Evolutionary conservation across 2,113 vertebrate genomes (phyloP), one percentile per base, ranked within the genome.

Genomic region (Ictalurus furcatus): DNA sequence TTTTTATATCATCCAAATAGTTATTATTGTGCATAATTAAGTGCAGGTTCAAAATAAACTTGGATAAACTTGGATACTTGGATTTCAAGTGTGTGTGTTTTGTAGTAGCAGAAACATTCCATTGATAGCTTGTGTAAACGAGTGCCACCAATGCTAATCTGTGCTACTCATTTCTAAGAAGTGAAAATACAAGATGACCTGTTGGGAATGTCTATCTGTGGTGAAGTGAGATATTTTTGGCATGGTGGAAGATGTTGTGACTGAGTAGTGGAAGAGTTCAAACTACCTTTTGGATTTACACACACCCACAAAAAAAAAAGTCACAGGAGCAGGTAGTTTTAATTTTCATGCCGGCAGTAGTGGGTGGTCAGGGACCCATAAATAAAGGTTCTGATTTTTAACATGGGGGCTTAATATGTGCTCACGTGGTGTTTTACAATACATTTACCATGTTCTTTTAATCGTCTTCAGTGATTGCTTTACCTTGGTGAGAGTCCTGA

Each of bases 31-130:
- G 30, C 17, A 21, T 76, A 1, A 44, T 23, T 25, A 40, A 25
- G 34, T 61, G 58, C 83, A 67, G n/a, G 34, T 44, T 84, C 1
- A 65, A 73, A 73, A 85, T 85, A 58, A 85, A 85, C 40, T 40
- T 40, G 40, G 40, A 40, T 40, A 40, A 40, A 40, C 40, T 44
- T 4, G 40, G 28, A 3, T 54, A 14, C 9, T 73, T 21, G 4
- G 34, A 37, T 56, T 73, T 56, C 5, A 54, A 71, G 13, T 48
- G 37, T 58, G 13, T 82, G 40, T 17, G 13, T 82, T 59, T 59
- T 82, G 16, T 56, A 59, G 52, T 44, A 67, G 13, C 82, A 40
- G 61, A 84, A 37, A 44, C 82, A 44, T 44, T 84, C 16, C 4
- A 17, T 67, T 30, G 11, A 23, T 4, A 23, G n/a, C 25, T 30